These are phyloP conservation scores for Petrophora chlorosata DNA, from an alignment of 2,888 invertebrate genomes.

Conservation along the genomic window DNA sequence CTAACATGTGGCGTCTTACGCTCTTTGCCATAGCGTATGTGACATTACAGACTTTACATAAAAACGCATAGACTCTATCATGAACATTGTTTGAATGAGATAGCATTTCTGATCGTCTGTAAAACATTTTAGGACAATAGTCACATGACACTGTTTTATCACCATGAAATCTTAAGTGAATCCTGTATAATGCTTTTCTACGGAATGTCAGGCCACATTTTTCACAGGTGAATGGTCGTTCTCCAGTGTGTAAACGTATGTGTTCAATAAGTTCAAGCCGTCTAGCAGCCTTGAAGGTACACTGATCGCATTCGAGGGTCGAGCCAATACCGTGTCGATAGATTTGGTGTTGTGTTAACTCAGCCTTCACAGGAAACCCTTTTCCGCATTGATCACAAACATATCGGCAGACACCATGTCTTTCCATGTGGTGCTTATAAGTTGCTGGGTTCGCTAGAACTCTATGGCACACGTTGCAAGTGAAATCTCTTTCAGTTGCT, in stretches of 20 bases:
- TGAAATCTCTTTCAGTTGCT: slow-evolving; percentile 29
- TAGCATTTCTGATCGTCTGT: slow-evolving; percentile 50
- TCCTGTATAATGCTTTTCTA: slow-evolving; percentile 63
- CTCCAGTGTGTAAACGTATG: slow-evolving; percentile 66
- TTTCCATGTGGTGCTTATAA: slow-evolving; percentile 67
- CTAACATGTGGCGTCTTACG: slow-evolving; percentile 63
- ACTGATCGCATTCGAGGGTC: slow-evolving; percentile 59
- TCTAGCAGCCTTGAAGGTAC: slow-evolving; percentile 62
- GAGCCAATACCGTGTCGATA: slow-evolving; percentile 61
- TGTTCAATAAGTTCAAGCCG: slow-evolving; percentile 64
- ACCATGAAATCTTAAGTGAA: slow-evolving; percentile 62
- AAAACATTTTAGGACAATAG: slow-evolving; percentile 65
- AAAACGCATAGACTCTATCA: slow-evolving; percentile 60
- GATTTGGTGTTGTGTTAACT: slow-evolving; percentile 60
- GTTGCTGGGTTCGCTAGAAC: slow-evolving; percentile 55
- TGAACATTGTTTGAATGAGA: slow-evolving; percentile 69
- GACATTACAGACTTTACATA: slow-evolving; percentile 61
- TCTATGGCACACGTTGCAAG: slow-evolving; percentile 61
- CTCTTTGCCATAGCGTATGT: slow-evolving; percentile 64
- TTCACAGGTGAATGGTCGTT: slow-evolving; percentile 71
- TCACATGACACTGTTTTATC: slow-evolving; percentile 65
- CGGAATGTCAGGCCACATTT: slow-evolving; percentile 73
- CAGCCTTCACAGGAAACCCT: slow-evolving; percentile 54
- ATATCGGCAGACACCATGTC: slow-evolving; percentile 58
- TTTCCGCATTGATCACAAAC: slow-evolving; percentile 74